Percentiles rank a stretch among this genome's conserved stretches.
Evolutionary conservation across 2,888 invertebrate species (phyloP).

Genomic region (Cephus spinipes): DNA sequence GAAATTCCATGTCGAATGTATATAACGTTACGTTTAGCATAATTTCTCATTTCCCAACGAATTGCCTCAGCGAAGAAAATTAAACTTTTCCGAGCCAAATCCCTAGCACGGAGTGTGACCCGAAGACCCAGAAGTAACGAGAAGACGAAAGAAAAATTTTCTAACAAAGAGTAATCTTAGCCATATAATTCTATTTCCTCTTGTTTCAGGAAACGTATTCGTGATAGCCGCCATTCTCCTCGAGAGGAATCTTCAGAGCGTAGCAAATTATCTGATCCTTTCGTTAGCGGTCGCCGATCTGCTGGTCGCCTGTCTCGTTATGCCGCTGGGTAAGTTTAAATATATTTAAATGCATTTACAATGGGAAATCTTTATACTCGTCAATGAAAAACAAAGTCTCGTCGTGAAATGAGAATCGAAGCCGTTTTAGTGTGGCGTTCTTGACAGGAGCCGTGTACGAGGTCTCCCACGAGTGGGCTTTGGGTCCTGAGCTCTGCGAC

Average conservation of each 20-base stretch:
- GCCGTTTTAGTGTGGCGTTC: conserved; percentile 46
- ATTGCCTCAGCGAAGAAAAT: too few species aligned
- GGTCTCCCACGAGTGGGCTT: conserved; percentile 83
- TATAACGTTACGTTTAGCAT: too few species aligned
- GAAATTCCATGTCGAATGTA: too few species aligned
- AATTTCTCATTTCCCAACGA: too few species aligned
- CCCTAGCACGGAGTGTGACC: too few species aligned
- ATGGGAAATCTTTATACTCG: too few species aligned
- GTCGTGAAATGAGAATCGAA: background rate
- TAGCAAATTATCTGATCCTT: conserved; percentile 91
- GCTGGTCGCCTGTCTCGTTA: conserved; percentile 86
- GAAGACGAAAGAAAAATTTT: too few species aligned
- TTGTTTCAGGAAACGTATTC: conserved; percentile 86
- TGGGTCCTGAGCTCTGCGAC: conserved; percentile 90
- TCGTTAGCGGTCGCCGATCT: conserved; percentile 93
- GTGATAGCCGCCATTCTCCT: conserved; percentile 93
- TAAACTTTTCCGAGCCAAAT: too few species aligned
- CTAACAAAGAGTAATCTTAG: too few species aligned
- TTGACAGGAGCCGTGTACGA: conserved; percentile 78
- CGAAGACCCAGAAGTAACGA: too few species aligned
- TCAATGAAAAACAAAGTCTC: too few species aligned
- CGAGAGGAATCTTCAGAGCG: conserved; percentile 87
- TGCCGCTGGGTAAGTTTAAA: conserved; percentile 71
- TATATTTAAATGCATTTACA: background rate
- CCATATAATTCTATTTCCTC: conserved; percentile 8